These are phyloP conservation scores for Drosophila paranaensis DNA, from an alignment of 2,888 invertebrate genomes.

Conservation along the genomic window DNA sequence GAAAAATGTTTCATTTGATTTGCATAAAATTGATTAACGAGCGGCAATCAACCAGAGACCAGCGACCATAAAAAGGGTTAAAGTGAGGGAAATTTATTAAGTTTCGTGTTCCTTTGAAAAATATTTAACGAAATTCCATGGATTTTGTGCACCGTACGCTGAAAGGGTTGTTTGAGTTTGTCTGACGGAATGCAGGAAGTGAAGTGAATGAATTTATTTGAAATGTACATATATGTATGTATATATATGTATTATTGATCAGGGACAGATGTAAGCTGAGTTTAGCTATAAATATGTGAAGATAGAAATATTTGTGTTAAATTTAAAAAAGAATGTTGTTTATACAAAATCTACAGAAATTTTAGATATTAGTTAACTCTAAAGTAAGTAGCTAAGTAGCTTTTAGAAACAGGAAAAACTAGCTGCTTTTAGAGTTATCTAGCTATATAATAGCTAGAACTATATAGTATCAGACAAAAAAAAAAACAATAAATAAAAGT, in stretches of 20 bases:
- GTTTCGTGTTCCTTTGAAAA: constrained; percentile 25
- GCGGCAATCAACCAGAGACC: constrained; percentile 35
- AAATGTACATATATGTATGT: not conserved
- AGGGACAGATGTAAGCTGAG: not conserved
- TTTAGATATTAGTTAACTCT: too few species aligned
- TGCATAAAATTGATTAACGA: constrained; percentile 62
- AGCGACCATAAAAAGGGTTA: constrained; percentile 32
- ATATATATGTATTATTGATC: not conserved
- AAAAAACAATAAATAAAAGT: too few species aligned
- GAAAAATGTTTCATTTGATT: constrained; percentile 47
- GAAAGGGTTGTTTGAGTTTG: constrained; percentile 7
- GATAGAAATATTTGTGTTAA: not conserved
- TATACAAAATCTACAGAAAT: too few species aligned
- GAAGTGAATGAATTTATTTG: not conserved
- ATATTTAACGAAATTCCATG: constrained; percentile 20
- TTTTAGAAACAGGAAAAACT: too few species aligned
- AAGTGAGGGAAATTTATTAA: constrained; percentile 38
- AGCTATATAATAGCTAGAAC: too few species aligned
- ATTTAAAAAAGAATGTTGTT: too few species aligned
- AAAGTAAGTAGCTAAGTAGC: too few species aligned
- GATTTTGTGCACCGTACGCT: not conserved
- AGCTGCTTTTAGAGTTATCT: too few species aligned
- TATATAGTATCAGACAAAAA: too few species aligned
- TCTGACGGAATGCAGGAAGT: not conserved
- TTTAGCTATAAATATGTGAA: not conserved